A percentile compares a stretch with the other conserved stretches of the same genome.
Evolutionary conservation across 2,888 invertebrate genomes (phyloP).

Genomic region (Esperia sulphurella): DNA sequence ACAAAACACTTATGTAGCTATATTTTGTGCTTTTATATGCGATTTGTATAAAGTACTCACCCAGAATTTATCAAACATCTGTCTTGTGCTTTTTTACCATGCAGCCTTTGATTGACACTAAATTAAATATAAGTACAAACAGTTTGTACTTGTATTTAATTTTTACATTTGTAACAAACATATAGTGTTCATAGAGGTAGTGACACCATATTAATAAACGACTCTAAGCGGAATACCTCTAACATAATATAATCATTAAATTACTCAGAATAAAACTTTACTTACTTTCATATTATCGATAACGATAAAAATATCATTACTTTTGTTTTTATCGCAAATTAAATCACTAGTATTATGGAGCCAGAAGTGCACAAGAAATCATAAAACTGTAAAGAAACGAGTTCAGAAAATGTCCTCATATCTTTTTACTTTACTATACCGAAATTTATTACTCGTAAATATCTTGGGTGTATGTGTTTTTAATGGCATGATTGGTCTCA

Average conservation of each 20-base stretch:
- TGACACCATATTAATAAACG: no score
- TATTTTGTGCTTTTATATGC: no score
- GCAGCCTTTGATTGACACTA: no score
- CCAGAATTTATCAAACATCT: no score
- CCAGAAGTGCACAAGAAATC: constrained; percentile 44
- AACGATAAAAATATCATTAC: constrained; percentile 30
- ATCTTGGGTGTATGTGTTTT: constrained; percentile 49
- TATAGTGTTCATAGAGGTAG: no score
- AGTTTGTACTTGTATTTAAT: no score
- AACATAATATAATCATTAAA: not conserved
- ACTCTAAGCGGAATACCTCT: no score
- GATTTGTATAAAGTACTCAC: no score
- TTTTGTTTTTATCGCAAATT: constrained; percentile 53
- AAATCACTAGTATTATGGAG: constrained; percentile 45
- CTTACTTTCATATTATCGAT: constrained; percentile 26
- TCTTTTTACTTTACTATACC: constrained; percentile 49
- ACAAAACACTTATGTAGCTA: no score
- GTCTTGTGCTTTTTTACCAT: no score
- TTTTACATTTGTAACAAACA: no score
- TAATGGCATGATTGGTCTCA: constrained; percentile 54
- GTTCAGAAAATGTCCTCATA: constrained; percentile 54
- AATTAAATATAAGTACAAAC: no score
- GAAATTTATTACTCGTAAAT: constrained; percentile 68
- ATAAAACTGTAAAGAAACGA: constrained; percentile 51
- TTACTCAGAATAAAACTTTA: constrained; percentile 22